Base-by-base conservation (phyloP, 2,797 vertebrate genomes). In the Gymnodraco acuticeps region DNA sequence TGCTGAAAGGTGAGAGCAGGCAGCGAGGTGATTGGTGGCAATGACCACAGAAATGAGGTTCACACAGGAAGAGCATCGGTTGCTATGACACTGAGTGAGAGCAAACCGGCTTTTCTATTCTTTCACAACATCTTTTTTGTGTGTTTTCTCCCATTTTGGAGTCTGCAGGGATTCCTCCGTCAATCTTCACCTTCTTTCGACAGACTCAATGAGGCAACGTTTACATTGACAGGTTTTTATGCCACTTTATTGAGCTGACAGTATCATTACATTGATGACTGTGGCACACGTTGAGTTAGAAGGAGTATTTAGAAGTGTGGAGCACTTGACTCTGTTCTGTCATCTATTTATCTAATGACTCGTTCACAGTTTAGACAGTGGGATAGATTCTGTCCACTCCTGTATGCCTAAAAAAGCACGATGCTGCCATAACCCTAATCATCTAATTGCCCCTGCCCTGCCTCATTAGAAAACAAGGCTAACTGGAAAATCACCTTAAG, bases 391-490 rank as follows among this genome's bases (percentile, higher is more conserved):
- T 85, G 91, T 84, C 83, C 86, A 86, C 75, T 87, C 71, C 73
- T 67, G 73, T 75, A 77, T 77, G 91, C 91, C 93, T 89, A 93
- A 90, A 89, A 89, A 88, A 94, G 91, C 92, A 93, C 3, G 2
- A 73, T n/a, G 55, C 88, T 91, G 92, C 91, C 91, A 93, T 87
- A 89, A 87, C 87, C 85, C 78, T 89, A 89, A 92, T 94, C 90
- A 92, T 81, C 88, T 92, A 93, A 94, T 92, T 93, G 90, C 87
- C 86, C 27, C 83, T 89, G 88, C 90, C 90, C 88, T 89, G 87
- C 92, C 91, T 94, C 91, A 91, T 94, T 92, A 93, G 88, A 94
- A 94, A 94, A 94, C 92, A 93, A 92, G 87, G 72, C 87, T 85
- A 90, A 88, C 90, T 92, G 93, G 93, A 93, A 94, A 93, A 93